Base-by-base conservation (phyloP, 2,888 invertebrate genomes). In the Leptopterna dolabrata region DNA sequence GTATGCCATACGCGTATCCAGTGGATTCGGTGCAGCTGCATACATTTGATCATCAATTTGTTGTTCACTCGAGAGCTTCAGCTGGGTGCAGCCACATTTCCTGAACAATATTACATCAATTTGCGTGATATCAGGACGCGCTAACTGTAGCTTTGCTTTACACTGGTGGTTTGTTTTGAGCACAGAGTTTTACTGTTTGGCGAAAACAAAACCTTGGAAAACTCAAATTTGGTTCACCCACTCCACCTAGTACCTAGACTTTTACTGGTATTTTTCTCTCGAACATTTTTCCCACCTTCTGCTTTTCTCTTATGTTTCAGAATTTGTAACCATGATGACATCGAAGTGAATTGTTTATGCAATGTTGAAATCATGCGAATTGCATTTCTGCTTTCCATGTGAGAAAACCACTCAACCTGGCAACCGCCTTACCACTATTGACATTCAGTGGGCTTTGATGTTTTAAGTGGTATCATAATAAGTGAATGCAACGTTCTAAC, bases 291-390 rank as follows among this genome's bases (percentile, higher is more conserved):
- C 71, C 43, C 83, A 70, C 2, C 81, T 7, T 29, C 55, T n/a
- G 47, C 45, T 85, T 73, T 43, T 85, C 73, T 76, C 91, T 91
- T 92, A 92, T 92, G 92, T 95, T 96, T 47, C 95, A 97, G 97
- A 97, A 95, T 97, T 97, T 95, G 97, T 97, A 95, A 97, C 97
- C 95, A 97, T 97, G 97, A 97, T 97, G 97, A 97, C 97, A 95
- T 97, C 97, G 95, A 97, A 97, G 96, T 97, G 97, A 97, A 93
- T 90, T 87, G 89, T 87, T 85, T 43, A 81, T 80, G 78, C 88
- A 88, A 89, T 88, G 89, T 86, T 89, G 89, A 89, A 89, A 89
- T 89, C 89, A 90, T 90, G 89, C 84, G 88, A 88, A 85, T 87
- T 90, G 90, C 90, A 90, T 90, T 90, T 90, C 90, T 90, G 91